Percentiles rank a stretch among this genome's conserved stretches.
phyloP scores from a whole-genome alignment of 2,797 vertebrate genomes.

The Gymnodraco acuticeps region DNA sequence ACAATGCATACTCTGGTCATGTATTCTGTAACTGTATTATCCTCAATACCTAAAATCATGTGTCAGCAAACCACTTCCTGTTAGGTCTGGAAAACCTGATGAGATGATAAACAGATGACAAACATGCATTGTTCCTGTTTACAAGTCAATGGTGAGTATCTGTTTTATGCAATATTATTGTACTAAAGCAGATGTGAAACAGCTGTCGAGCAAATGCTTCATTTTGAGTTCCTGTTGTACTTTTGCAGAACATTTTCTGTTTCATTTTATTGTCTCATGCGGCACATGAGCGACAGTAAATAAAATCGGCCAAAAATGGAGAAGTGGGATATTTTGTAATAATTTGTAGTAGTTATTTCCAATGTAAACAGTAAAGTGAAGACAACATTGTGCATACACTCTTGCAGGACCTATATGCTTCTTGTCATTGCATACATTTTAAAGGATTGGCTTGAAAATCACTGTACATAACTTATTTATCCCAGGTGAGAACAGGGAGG shows the following conservation, averaged over 20 bases:
- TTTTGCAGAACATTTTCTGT: neutral
- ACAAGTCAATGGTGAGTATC: neutral
- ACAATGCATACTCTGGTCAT: neutral
- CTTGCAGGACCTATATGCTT: neutral
- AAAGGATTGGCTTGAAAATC: conserved; percentile 22
- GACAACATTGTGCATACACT: neutral
- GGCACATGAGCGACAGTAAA: neutral
- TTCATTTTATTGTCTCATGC: neutral
- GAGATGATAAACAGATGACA: conserved; percentile 20
- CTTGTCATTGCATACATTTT: conserved; percentile 13
- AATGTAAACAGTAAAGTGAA: neutral
- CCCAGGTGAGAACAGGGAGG: conserved; percentile 1
- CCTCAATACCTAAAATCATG: neutral
- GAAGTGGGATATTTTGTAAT: neutral
- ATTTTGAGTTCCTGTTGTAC: conserved; percentile 1
- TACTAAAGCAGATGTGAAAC: conserved; percentile 13
- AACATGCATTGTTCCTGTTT: conserved; percentile 17
- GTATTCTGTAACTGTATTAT: neutral
- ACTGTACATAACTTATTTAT: conserved; percentile 16
- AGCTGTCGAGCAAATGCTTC: neutral
- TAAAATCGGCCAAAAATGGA: neutral
- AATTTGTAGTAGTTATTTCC: neutral
- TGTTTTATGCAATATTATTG: neutral
- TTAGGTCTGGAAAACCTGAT: conserved; percentile 12
- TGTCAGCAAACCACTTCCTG: conserved; percentile 7